Evolutionary conservation across 2,888 invertebrate genomes (phyloP).

Genomic region (Calliopum simillimum): DNA sequence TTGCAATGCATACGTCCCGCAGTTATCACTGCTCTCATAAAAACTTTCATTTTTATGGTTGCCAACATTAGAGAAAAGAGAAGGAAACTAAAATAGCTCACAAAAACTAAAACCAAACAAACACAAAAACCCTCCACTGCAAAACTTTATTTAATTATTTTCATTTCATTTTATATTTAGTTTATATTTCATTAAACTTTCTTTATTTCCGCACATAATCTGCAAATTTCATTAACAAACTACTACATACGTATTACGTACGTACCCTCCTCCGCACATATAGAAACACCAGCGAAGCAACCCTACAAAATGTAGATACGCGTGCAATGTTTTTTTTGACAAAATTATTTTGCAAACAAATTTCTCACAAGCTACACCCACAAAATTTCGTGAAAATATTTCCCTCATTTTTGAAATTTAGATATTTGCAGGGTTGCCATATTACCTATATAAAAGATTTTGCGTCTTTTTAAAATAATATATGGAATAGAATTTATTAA

Average conservation of each 20-base stretch:
- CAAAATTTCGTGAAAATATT: neutral
- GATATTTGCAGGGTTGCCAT: conserved; percentile 42
- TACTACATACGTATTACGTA: neutral
- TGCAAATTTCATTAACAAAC: conserved; percentile 22
- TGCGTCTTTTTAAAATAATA: conserved; percentile 40
- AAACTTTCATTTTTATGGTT: conserved; percentile 1
- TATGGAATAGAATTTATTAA: no score
- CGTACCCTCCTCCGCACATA: neutral
- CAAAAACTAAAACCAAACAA: neutral
- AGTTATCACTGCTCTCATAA: neutral
- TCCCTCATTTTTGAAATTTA: no score
- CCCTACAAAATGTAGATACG: neutral
- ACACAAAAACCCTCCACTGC: conserved; percentile 22
- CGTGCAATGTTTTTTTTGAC: conserved; percentile 10
- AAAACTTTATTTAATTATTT: conserved; percentile 41
- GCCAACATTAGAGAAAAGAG: no score
- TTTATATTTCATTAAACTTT: conserved; percentile 30
- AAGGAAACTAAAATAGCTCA: no score
- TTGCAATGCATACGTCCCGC: neutral
- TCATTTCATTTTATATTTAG: conserved; percentile 24
- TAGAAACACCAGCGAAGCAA: neutral
- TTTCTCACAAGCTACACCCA: conserved; percentile 12
- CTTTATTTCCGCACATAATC: conserved; percentile 33
- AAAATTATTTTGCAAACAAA: conserved; percentile 29
- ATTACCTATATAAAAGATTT: conserved; percentile 45